Percentiles rank a stretch among this genome's conserved stretches.
These are phyloP conservation scores for Siderastrea radians DNA, from an alignment of 92 coral and sea anemone genomes.

Conservation along the genomic window DNA sequence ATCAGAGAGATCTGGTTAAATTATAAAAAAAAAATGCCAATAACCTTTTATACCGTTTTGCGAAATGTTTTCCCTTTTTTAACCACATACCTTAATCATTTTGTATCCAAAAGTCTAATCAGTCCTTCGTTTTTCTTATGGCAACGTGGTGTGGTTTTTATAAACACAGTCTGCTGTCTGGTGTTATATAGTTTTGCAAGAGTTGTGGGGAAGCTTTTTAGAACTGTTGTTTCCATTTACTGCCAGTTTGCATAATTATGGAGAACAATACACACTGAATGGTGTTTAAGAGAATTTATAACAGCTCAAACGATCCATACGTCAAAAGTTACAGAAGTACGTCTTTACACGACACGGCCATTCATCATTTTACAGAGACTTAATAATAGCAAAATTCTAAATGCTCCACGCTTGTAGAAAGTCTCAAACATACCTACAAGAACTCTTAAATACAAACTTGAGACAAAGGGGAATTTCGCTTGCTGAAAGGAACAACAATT, in stretches of 20 bases:
- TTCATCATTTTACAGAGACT: not conserved
- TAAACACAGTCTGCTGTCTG: not conserved
- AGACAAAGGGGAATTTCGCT: not conserved
- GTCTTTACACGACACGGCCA: not conserved
- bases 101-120: no score
- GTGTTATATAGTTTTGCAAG: not conserved
- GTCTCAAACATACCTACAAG: not conserved
- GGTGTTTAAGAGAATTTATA: not conserved
- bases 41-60: no score
- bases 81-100: no score
- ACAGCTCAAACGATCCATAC: not conserved
- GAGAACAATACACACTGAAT: not conserved
- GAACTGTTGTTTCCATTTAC: not conserved
- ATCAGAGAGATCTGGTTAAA: no score
- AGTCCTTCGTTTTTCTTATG: no score
- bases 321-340: not conserved
- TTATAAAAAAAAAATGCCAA: no score
- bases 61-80: no score
- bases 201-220: not conserved
- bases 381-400: not conserved
- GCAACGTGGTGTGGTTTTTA: not conserved
- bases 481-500: not conserved
- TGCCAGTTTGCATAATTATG: not conserved
- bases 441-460: no score
- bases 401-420: not conserved